phyloP scores from a whole-genome alignment of 1,140 invertebrate species.

The Ceratina japonica region DNA sequence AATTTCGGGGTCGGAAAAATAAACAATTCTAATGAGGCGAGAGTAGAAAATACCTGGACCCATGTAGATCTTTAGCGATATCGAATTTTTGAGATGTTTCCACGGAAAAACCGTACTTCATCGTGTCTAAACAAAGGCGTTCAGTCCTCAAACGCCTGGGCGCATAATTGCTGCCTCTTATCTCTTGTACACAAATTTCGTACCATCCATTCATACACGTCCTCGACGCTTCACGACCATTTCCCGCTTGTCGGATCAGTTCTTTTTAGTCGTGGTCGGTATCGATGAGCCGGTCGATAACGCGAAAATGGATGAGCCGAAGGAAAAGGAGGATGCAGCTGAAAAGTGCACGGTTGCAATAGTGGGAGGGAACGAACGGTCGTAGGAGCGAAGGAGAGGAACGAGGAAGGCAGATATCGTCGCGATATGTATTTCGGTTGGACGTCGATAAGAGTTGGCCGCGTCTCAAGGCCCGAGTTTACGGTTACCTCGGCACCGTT shows the following conservation, averaged over 20 bases:
- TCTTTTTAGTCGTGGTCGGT: background rate
- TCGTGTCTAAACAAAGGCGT: too few species aligned
- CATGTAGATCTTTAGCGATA: too few species aligned
- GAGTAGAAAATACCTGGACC: too few species aligned
- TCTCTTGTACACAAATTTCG: too few species aligned
- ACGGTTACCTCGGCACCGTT: background rate
- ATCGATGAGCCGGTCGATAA: background rate
- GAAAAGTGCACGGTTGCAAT: background rate
- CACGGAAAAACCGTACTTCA: too few species aligned
- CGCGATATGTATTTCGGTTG: slow-evolving; percentile 37
- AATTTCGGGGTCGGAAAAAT: too few species aligned
- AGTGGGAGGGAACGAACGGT: background rate
- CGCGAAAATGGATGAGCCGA: background rate
- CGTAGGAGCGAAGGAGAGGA: background rate
- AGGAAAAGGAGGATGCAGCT: background rate
- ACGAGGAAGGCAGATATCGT: slow-evolving; percentile 29
- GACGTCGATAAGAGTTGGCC: slow-evolving; percentile 26
- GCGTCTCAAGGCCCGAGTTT: slow-evolving; percentile 13
- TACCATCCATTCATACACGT: too few species aligned
- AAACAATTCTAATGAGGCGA: too few species aligned
- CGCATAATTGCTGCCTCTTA: too few species aligned
- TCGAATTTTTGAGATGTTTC: too few species aligned
- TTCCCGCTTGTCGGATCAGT: background rate
- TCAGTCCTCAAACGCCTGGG: too few species aligned
- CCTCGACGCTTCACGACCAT: too few species aligned